These are phyloP conservation scores for Polyodon spathula DNA, from an alignment of 2,113 vertebrate species.

Conservation along the genomic window DNA sequence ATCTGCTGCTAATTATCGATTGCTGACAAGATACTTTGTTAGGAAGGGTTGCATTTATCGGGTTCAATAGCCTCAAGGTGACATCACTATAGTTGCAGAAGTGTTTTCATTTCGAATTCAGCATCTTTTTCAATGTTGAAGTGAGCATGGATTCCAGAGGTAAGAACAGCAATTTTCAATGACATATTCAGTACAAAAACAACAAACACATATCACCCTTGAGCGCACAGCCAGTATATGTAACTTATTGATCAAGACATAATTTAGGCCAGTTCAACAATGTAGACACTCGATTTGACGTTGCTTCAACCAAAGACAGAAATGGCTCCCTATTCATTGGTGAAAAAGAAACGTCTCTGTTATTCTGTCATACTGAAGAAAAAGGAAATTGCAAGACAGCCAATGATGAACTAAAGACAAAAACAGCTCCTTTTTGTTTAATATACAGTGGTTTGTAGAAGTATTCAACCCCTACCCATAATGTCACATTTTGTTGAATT, in stretches of 20 bases:
- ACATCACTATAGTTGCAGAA: background rate
- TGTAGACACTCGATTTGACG: background rate
- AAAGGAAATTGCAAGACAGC: too few relatives aligned
- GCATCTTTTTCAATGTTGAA: background rate
- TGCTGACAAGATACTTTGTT: too few relatives aligned
- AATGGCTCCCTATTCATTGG: background rate
- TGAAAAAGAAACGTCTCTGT: too few relatives aligned
- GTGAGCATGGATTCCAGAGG: slow-evolving; percentile 9
- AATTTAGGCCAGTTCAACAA: background rate
- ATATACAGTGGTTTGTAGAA: too few relatives aligned
- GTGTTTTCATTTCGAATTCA: slow-evolving; percentile 8
- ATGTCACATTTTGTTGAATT: too few relatives aligned
- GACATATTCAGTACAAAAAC: too few relatives aligned
- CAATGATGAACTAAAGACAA: too few relatives aligned
- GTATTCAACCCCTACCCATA: too few relatives aligned
- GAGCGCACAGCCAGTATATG: background rate
- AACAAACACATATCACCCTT: background rate
- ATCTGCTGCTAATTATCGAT: too few relatives aligned
- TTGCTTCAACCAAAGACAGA: background rate
- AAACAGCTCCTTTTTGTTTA: too few relatives aligned
- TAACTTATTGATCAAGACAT: slow-evolving; percentile 6
- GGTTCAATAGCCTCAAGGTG: background rate
- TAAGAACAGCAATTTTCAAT: slow-evolving; percentile 7
- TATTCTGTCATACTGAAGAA: too few relatives aligned
- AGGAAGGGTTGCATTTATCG: background rate